A percentile compares a stretch with the other conserved stretches of the same genome.
Evolutionary conservation across 1,140 invertebrate genomes (phyloP).

Genomic region (Bombus breviceps): DNA sequence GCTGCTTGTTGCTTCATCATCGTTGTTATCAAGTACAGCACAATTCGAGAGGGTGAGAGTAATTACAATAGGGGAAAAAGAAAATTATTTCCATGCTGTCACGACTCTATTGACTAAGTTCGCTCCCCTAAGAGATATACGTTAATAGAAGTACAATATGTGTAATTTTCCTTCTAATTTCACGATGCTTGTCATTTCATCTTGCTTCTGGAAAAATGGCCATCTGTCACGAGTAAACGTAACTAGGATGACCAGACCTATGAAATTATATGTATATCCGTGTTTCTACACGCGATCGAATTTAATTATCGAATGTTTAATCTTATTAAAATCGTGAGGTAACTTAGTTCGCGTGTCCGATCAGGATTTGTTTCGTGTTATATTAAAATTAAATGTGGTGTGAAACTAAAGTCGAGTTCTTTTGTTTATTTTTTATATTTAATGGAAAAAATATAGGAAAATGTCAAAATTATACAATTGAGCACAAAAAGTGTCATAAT

Average conservation of each 20-base stretch:
- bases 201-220: not conserved
- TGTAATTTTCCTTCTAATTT: conserved; percentile 28
- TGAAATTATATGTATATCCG: not conserved
- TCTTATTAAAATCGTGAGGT: not conserved
- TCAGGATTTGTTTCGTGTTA: too few relatives aligned
- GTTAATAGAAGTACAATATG: not conserved
- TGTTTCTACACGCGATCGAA: not conserved
- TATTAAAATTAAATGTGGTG: too few relatives aligned
- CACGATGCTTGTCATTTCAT: not conserved
- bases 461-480: too few relatives aligned
- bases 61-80: conserved; percentile 19
- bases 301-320: not conserved
- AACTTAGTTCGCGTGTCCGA: too few relatives aligned
- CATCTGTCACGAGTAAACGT: not conserved
- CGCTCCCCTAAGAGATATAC: not conserved
- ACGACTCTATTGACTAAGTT: not conserved
- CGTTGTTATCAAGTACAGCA: not conserved
- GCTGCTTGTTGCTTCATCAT: not conserved
- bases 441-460: too few relatives aligned
- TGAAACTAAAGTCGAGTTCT: too few relatives aligned
- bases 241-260: not conserved
- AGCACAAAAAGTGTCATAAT: too few relatives aligned
- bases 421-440: too few relatives aligned
- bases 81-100: conserved; percentile 23
- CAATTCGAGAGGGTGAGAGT: not conserved